Evolutionary conservation across 2,113 vertebrate genomes (phyloP).

Genomic region (Hassar affinis): DNA sequence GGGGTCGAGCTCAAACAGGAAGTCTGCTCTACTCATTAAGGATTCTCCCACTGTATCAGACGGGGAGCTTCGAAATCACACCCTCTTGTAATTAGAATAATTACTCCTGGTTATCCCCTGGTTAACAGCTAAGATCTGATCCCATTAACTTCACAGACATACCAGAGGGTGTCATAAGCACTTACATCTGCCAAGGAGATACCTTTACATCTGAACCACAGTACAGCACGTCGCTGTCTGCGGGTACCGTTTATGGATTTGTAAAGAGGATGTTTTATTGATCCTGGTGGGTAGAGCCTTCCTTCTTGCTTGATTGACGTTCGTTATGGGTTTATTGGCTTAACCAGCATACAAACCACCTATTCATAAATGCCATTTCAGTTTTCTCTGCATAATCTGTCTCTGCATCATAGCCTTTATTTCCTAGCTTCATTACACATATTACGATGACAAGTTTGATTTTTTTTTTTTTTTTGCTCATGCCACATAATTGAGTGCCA

Average conservation of each 20-base stretch:
- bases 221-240: neutral
- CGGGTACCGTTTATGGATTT: constrained; percentile 11
- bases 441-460: constrained; percentile 75
- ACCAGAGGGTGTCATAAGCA: constrained; percentile 30
- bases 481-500: constrained; percentile 42
- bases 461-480: constrained; percentile 31
- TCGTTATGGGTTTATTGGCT: constrained; percentile 51
- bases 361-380: constrained; percentile 51
- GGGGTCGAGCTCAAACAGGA: constrained; percentile 34
- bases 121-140: constrained; percentile 6
- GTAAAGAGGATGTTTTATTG: constrained; percentile 11
- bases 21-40: constrained; percentile 29
- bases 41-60: neutral
- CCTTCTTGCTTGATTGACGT: constrained; percentile 45
- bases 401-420: constrained; percentile 61
- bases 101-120: constrained; percentile 7
- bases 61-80: constrained; percentile 4
- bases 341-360: constrained; percentile 50
- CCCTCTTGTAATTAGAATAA: constrained; percentile 27
- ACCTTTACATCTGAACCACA: constrained; percentile 3
- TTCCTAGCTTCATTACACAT: constrained; percentile 68
- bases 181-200: constrained; percentile 36
- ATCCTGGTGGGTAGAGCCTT: constrained; percentile 35
- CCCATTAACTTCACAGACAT: constrained; percentile 5
- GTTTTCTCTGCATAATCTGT: constrained; percentile 50